Evolutionary conservation across 2,113 vertebrate genomes (phyloP), one percentile per base, ranked within the genome.

Genomic region (Fulica atra): DNA sequence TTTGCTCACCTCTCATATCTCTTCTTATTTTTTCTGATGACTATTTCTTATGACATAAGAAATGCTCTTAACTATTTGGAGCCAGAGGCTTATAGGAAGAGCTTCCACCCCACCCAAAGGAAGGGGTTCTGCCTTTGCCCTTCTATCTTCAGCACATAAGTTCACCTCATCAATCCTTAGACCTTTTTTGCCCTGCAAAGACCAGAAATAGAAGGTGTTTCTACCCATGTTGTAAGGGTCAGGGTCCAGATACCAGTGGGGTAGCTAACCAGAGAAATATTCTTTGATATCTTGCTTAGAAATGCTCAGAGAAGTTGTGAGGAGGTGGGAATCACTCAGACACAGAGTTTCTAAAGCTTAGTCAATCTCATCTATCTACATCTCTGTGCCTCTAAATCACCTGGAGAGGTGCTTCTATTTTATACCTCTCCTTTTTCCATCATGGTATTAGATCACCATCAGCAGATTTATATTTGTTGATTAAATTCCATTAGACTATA

Each of bases 301-400:
- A 87, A 54, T 16, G 36, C 31, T 33, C 38, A 0, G 0, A 44
- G 38, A 82, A 68, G 13, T 56, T 0, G 9, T 3, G 64, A 91
- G 54, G 48, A 69, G 15, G 51, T 81, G 51, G 28, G 38, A 84
- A 35, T 70, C 36, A 3, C 66, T 50, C 8, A 28, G 50, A 86
- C n/a, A 2, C 50, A 83, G 15, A 18, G 5, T 11, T 3, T 11
- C 64, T 54, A 31, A 64, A 81, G 40, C 8, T 57, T 40, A 29
- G 14, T 14, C 73, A 81, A 88, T 66, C 42, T 44, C 40, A 86
- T 29, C 66, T 77, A 11, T 21, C 17, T 54, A 11, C 31, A 28
- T 25, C 28, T 74, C 77, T 56, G 31, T 61, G 60, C 44, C 26
- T 44, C 17, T 11, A 74, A 64, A 44, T 69, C 61, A 74, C 42